Evolutionary conservation across 2,888 invertebrate genomes (phyloP).

Genomic region (Campoplex nolae): DNA sequence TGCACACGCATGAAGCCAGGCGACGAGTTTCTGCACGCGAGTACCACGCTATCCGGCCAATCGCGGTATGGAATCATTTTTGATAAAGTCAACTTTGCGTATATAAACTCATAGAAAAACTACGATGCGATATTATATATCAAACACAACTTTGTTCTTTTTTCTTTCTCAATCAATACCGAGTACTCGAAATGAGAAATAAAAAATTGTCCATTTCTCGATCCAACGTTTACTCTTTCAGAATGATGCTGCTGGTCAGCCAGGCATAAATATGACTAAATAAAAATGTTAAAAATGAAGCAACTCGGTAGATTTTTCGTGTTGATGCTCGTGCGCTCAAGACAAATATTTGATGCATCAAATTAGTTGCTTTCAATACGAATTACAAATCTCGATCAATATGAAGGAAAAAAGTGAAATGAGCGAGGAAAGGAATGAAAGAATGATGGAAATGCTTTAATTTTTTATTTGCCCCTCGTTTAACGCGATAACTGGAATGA

Average conservation of each 20-base stretch:
- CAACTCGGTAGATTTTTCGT: background rate
- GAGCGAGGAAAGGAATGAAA: too few species aligned
- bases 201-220: background rate
- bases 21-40: constrained; percentile 75
- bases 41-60: constrained; percentile 77
- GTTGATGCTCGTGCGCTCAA: background rate
- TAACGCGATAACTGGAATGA: too few species aligned
- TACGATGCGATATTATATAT: constrained; percentile 7
- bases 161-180: background rate
- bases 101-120: constrained; percentile 60
- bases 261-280: background rate
- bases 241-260: too few species aligned
- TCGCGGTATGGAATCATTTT: constrained; percentile 76
- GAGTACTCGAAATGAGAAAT: background rate
- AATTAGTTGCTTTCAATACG: background rate
- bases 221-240: background rate
- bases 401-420: too few species aligned
- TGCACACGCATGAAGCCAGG: constrained; percentile 69
- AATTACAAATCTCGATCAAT: too few species aligned
- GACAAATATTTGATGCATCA: background rate
- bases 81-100: constrained; percentile 73
- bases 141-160: background rate
- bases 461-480: too few species aligned
- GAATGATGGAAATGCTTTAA: too few species aligned
- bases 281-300: background rate